Percentiles rank a stretch among this genome's conserved stretches.
phyloP scores from a whole-genome alignment of 2,113 vertebrate genomes.

The Spilogale gracilis region DNA sequence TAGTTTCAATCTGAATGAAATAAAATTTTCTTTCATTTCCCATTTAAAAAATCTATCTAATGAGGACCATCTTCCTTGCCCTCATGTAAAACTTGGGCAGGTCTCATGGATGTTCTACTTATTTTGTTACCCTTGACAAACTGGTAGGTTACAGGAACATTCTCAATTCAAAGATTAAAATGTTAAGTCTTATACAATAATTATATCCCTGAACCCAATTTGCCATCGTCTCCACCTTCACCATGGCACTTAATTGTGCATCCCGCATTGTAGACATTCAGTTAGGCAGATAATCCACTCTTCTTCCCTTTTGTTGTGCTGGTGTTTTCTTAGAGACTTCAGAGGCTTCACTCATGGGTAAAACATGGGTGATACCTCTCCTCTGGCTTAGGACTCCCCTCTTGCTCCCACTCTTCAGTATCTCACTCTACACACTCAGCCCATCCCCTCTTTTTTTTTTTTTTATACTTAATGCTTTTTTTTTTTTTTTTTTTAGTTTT shows the following conservation, averaged over 20 bases:
- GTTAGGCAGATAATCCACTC: not conserved
- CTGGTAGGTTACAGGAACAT: not conserved
- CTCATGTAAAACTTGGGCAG: not conserved
- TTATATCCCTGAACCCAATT: not conserved
- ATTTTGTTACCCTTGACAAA: not conserved
- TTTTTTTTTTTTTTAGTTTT: not conserved
- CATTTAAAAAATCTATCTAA: not conserved
- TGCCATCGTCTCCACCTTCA: not conserved
- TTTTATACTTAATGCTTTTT: not conserved
- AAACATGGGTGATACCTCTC: not conserved
- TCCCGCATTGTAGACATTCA: not conserved
- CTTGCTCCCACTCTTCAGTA: not conserved
- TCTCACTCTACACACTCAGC: not conserved
- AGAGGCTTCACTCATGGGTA: not conserved
- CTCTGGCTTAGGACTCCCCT: not conserved
- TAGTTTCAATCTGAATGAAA: not conserved
- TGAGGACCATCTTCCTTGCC: not conserved
- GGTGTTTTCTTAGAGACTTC: not conserved
- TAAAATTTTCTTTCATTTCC: constrained; percentile 15
- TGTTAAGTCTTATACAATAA: not conserved
- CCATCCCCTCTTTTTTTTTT: not conserved
- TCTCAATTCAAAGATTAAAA: not conserved
- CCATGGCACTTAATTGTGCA: not conserved
- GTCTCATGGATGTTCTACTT: not conserved
- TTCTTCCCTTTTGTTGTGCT: not conserved